Evolutionary conservation across 2,113 vertebrate species (phyloP).

Genomic region (Edolisoma coerulescens): DNA sequence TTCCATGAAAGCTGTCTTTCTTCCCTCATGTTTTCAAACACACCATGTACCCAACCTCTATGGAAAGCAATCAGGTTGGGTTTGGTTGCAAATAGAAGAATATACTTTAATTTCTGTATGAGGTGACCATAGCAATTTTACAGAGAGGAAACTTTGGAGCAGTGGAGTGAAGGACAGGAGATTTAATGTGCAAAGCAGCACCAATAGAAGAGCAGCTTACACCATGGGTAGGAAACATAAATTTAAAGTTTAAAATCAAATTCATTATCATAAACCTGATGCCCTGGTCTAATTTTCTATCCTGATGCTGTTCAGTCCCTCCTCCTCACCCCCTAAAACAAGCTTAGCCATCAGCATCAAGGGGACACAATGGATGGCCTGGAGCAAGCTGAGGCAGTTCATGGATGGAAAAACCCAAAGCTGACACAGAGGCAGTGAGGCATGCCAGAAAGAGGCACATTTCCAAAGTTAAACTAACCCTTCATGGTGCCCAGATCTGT

Average conservation of each 20-base stretch:
- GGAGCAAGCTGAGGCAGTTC: background rate
- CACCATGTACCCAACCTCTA: background rate
- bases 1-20: background rate
- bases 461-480: background rate
- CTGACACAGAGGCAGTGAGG: background rate
- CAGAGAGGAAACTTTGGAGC: background rate
- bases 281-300: background rate
- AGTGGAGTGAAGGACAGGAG: background rate
- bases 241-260: background rate
- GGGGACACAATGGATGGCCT: background rate
- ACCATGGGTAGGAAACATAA: background rate
- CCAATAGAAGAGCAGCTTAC: background rate
- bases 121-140: background rate
- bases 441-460: background rate
- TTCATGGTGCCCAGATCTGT: background rate
- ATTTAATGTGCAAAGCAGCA: background rate
- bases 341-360: background rate
- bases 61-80: background rate
- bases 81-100: background rate
- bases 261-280: background rate
- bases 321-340: background rate
- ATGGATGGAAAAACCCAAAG: background rate
- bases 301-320: background rate
- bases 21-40: background rate
- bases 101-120: background rate